Percentiles rank a stretch among this genome's conserved stretches.
These are phyloP conservation scores for Conopomorpha cramerella DNA, from an alignment of 1,140 invertebrate species.

Conservation along the genomic window DNA sequence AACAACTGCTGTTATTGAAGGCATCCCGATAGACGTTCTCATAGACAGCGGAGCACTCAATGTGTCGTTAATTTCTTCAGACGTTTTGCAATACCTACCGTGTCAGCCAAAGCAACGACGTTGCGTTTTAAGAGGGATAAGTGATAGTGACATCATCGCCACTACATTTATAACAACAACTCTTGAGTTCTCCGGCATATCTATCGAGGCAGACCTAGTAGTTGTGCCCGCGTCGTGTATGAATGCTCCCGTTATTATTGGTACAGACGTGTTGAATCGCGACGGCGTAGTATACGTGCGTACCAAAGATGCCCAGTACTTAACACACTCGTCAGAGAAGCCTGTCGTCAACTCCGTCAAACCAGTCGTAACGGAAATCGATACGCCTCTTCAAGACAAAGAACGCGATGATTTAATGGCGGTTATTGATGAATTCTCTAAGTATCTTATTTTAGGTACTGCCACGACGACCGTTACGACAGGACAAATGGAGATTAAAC, in stretches of 20 bases:
- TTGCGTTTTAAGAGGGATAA: constrained; percentile 1
- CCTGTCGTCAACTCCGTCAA: neutral
- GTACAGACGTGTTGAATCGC: constrained; percentile 1
- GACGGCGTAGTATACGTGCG: neutral
- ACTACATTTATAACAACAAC: neutral
- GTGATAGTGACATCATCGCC: neutral
- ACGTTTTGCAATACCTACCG: neutral
- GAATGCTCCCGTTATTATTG: neutral
- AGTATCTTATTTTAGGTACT: neutral
- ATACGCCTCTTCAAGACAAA: neutral
- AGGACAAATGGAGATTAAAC: constrained; percentile 1
- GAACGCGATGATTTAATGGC: constrained; percentile 1
- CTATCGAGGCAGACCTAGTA: constrained; percentile 1
- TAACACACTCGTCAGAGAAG: neutral
- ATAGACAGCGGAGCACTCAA: constrained; percentile 1
- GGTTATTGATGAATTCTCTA: constrained; percentile 1
- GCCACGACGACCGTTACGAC: neutral
- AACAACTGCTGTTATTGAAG: constrained; percentile 1
- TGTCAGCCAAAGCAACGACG: constrained; percentile 1
- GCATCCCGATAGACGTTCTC: constrained; percentile 1
- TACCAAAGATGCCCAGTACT: constrained; percentile 2
- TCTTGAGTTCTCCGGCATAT: neutral
- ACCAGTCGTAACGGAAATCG: neutral
- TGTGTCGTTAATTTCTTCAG: neutral
- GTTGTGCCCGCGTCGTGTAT: constrained; percentile 2